Evolutionary conservation across 2,888 invertebrate genomes (phyloP), one percentile per base, ranked within the genome.

Genomic region (Drosophila kokeensis): DNA sequence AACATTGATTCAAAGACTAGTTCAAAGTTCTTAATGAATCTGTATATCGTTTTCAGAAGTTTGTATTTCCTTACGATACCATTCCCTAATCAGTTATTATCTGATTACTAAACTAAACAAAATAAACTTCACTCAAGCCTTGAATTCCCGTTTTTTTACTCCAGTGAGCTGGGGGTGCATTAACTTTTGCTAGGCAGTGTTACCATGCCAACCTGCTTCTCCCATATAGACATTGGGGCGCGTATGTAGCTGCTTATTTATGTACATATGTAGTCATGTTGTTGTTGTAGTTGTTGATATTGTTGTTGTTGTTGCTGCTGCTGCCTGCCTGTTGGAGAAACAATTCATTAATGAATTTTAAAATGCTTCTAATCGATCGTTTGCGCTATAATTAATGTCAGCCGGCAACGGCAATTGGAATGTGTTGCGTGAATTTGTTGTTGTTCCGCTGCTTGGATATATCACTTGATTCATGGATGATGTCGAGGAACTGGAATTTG

Each of bases 291-390:
- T 58, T 63, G 65, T 60, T 68, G 78, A 57, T 72, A 69, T 38
- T 73, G 50, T 55, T 74, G 73, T 10, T 27, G 34, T 7, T 21
- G 40, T 5, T 42, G 42, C 0, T 42, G 40, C 0, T 40, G 40
- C 36, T 54, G 54, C 21, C n/a, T 30, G 55, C 42, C 71, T 90
- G 85, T 89, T 89, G 88, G 76, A 77, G 89, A 81, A 88, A 78
- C 89, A 83, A 89, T 89, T 90, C 87, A 88, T 90, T 90, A 88
- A 90, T 89, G 89, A 89, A 83, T 90, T 87, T 83, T 75, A 87
- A 82, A 89, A 88, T 85, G 87, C 83, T 80, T 80, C 84, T 90
- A 90, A 89, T 87, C 87, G 89, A 87, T 87, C 87, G 87, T 87
- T 87, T 87, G 75, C 84, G 81, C 87, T 82, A 86, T 87, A 87